Percentiles rank a stretch among this genome's conserved stretches.
Conservation (phyloP, 2,797 vertebrate genomes). For the Botia almorhae region DNA sequence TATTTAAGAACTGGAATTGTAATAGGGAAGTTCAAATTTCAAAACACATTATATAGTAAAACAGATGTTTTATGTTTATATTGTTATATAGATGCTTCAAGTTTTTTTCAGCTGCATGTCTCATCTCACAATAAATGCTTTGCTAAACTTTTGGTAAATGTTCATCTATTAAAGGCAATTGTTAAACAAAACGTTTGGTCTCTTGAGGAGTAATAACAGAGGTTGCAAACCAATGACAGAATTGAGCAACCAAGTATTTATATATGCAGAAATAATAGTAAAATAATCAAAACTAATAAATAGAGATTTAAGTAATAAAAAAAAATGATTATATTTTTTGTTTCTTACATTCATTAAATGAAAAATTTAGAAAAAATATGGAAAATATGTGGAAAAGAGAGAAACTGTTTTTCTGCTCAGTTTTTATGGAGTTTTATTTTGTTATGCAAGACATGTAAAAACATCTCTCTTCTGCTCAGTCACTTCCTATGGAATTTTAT, state of each 20-base stretch:
- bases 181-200: neutral
- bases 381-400: neutral
- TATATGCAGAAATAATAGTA: neutral
- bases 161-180: neutral
- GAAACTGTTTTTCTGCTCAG: neutral
- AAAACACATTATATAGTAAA: neutral
- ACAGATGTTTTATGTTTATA: neutral
- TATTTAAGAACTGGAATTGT: neutral
- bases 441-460: neutral
- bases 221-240: too few species aligned
- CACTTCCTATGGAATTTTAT: conserved; percentile 26
- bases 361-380: too few species aligned
- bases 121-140: neutral
- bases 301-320: too few species aligned
- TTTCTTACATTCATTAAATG: too few species aligned
- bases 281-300: too few species aligned
- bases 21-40: neutral
- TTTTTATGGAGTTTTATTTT: neutral
- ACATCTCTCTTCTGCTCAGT: neutral
- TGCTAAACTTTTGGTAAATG: conserved; percentile 6
- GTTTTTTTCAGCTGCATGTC: neutral
- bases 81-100: neutral
- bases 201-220: neutral
- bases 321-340: too few species aligned
- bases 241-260: neutral